Percentiles rank a stretch among this genome's conserved stretches.
phyloP scores from a whole-genome alignment of 2,797 vertebrate species.

The Pyrocephalus nanus region DNA sequence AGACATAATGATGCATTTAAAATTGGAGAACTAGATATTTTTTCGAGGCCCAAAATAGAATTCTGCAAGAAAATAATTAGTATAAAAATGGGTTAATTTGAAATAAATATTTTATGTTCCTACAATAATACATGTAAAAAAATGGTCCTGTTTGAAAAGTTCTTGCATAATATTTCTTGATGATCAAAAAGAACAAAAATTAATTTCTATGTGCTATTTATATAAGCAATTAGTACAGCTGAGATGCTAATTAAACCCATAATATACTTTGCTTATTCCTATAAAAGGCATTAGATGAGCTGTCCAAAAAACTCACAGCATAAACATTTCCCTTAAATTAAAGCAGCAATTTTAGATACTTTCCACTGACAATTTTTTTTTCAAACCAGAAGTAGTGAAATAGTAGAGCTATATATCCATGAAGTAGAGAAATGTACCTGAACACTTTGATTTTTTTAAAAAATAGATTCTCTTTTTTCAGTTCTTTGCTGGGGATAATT shows the following conservation, averaged over 20 bases:
- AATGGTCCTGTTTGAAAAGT: not conserved
- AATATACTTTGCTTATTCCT: not conserved
- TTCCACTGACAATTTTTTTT: not conserved
- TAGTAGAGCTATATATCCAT: not conserved
- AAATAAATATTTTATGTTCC: not conserved
- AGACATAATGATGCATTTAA: not conserved
- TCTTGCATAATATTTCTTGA: not conserved
- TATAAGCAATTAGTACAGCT: not conserved
- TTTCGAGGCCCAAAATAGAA: conserved; percentile 12
- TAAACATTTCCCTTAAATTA: conserved; percentile 10
- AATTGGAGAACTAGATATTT: not conserved
- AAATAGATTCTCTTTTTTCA: not conserved
- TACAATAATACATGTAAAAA: not conserved
- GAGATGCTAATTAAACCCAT: not conserved
- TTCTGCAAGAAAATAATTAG: not conserved
- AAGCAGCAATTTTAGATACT: not conserved
- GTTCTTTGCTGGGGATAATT: not conserved
- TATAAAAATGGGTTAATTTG: not conserved
- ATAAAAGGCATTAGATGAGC: not conserved
- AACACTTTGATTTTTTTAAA: not conserved
- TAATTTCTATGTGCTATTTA: not conserved
- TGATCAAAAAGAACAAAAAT: conserved; percentile 13
- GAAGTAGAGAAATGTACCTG: not conserved
- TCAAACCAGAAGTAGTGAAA: not conserved
- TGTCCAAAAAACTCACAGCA: not conserved